A percentile compares a stretch with the other conserved stretches of the same genome.
Conservation (phyloP, 2,113 vertebrate species). For the Labeo rohita region DNA sequence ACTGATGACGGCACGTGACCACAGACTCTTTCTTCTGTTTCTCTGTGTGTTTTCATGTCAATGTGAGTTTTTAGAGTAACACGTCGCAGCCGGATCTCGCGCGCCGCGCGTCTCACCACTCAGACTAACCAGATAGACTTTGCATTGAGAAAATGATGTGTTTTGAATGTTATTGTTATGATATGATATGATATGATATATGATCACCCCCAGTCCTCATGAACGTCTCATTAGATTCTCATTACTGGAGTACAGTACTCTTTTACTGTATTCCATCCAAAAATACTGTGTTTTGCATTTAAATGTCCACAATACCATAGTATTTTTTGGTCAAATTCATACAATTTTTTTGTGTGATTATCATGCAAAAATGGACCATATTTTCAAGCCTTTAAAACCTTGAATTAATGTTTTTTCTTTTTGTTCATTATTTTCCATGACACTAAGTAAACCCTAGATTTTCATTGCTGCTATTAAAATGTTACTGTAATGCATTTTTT, state of each 20-base stretch:
- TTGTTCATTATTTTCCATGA: neutral
- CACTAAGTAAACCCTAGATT: neutral
- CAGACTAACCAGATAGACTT: neutral
- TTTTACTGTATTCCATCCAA: neutral
- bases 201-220: neutral
- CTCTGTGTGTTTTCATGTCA: neutral
- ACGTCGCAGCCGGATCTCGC: neutral
- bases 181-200: too few relatives aligned
- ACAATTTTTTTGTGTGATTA: neutral
- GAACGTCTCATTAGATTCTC: neutral
- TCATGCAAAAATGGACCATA: neutral
- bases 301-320: neutral
- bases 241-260: neutral
- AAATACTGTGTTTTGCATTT: neutral
- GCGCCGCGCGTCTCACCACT: neutral
- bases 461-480: neutral
- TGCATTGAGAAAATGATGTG: neutral
- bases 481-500: neutral
- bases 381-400: neutral
- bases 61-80: neutral
- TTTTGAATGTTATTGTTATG: too few relatives aligned
- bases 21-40: neutral
- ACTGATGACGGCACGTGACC: conserved; percentile 1
- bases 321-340: neutral
- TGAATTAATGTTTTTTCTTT: neutral